A percentile compares a stretch with the other conserved stretches of the same genome.
Evolutionary conservation across 1,140 invertebrate species (phyloP).

Genomic region (Brachionus calyciflorus): DNA sequence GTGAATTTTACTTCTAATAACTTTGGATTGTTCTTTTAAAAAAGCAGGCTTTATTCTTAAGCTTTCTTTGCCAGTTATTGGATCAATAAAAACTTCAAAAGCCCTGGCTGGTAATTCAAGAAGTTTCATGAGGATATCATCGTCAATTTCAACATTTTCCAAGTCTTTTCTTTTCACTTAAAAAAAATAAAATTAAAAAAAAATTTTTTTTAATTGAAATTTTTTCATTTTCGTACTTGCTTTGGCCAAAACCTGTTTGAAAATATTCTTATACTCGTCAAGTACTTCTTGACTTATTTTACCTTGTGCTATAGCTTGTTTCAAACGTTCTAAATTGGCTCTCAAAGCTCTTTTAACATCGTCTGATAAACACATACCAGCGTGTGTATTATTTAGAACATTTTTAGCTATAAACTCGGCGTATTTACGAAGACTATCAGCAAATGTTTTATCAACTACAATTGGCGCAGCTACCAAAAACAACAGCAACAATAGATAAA

Average conservation of each 20-base stretch:
- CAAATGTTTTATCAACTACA: conserved; percentile 34
- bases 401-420: conserved; percentile 27
- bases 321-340: conserved; percentile 37
- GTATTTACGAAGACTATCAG: conserved; percentile 6
- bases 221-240: not conserved
- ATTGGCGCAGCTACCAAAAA: conserved; percentile 7
- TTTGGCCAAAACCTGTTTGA: conserved; percentile 40
- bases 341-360: conserved; percentile 41
- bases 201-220: not conserved
- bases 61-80: conserved; percentile 15
- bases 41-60: conserved; percentile 25
- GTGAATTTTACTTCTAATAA: conserved; percentile 25
- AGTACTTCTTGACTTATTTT: conserved; percentile 32
- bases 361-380: conserved; percentile 27
- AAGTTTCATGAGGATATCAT: conserved; percentile 33
- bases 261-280: conserved; percentile 45
- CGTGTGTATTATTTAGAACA: conserved; percentile 10
- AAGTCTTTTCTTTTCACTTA: conserved; percentile 36
- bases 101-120: conserved; percentile 25
- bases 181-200: not conserved
- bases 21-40: conserved; percentile 28
- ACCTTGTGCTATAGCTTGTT: conserved; percentile 40
- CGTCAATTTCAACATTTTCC: conserved; percentile 34
- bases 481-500: not conserved
- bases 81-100: conserved; percentile 44